Conservation (phyloP, 2,797 vertebrate genomes). For the Anableps anableps region DNA sequence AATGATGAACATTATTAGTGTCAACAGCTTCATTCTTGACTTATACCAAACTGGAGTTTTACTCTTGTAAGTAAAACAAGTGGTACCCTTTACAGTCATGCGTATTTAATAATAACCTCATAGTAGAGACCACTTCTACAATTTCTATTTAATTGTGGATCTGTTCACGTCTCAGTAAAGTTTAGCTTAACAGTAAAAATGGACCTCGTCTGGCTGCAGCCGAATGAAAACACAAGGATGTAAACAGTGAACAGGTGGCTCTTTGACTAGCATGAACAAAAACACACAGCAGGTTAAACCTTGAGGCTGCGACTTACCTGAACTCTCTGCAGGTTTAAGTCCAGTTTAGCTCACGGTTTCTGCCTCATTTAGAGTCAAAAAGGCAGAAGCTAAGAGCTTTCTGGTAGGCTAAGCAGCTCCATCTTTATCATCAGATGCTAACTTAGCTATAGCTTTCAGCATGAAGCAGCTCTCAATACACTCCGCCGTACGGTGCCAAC, state of each 20-base stretch:
- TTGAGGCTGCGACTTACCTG: neutral
- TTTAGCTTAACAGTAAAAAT: neutral
- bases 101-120: neutral
- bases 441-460: slow-evolving; percentile 62
- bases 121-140: neutral
- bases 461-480: slow-evolving; percentile 76
- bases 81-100: slow-evolving; percentile 1
- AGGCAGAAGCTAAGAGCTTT: slow-evolving; percentile 20
- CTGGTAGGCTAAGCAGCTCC: slow-evolving; percentile 65
- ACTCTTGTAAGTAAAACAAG: neutral
- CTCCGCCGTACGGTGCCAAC: slow-evolving; percentile 67
- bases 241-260: slow-evolving; percentile 78
- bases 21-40: neutral
- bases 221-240: slow-evolving; percentile 53
- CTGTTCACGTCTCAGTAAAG: neutral
- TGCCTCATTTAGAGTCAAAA: neutral
- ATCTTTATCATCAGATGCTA: slow-evolving; percentile 66
- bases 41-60: neutral
- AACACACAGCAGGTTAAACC: neutral
- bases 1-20: neutral
- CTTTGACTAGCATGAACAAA: slow-evolving; percentile 37
- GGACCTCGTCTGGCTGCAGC: slow-evolving; percentile 13
- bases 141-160: neutral
- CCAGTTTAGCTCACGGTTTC: neutral
- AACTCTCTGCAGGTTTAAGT: neutral